Conservation (phyloP, 2,888 invertebrate species). For the Saturnia japonica region DNA sequence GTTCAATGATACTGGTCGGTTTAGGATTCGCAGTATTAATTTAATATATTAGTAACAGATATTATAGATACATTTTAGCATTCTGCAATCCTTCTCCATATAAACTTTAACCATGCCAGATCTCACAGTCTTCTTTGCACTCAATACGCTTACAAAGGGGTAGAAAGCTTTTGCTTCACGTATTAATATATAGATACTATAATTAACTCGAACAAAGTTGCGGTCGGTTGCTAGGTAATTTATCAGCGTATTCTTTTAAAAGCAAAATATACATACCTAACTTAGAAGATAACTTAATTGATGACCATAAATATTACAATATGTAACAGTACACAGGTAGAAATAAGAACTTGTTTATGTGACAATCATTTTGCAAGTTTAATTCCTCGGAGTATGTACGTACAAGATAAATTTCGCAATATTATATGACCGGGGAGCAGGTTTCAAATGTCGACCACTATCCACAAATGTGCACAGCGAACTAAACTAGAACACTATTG, state of each 20-base stretch:
- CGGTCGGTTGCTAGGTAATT: too few relatives aligned
- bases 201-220: too few relatives aligned
- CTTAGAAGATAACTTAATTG: neutral
- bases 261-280: neutral
- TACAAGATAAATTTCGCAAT: slow-evolving; percentile 32
- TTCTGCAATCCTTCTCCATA: too few relatives aligned
- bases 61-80: too few relatives aligned
- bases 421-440: slow-evolving; percentile 44
- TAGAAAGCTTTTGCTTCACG: too few relatives aligned
- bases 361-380: slow-evolving; percentile 15
- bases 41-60: too few relatives aligned
- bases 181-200: too few relatives aligned
- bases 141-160: too few relatives aligned
- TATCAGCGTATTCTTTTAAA: neutral
- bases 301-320: neutral
- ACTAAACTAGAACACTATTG: slow-evolving; percentile 52
- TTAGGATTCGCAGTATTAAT: too few relatives aligned
- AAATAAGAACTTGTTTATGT: neutral
- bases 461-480: slow-evolving; percentile 39
- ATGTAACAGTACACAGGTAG: neutral
- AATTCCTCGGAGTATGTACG: slow-evolving; percentile 14
- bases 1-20: too few relatives aligned
- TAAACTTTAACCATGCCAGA: too few relatives aligned
- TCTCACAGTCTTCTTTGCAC: too few relatives aligned
- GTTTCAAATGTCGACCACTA: slow-evolving; percentile 57